phyloP scores from a whole-genome alignment of 2,113 vertebrate genomes.

The Dipodomys spectabilis region DNA sequence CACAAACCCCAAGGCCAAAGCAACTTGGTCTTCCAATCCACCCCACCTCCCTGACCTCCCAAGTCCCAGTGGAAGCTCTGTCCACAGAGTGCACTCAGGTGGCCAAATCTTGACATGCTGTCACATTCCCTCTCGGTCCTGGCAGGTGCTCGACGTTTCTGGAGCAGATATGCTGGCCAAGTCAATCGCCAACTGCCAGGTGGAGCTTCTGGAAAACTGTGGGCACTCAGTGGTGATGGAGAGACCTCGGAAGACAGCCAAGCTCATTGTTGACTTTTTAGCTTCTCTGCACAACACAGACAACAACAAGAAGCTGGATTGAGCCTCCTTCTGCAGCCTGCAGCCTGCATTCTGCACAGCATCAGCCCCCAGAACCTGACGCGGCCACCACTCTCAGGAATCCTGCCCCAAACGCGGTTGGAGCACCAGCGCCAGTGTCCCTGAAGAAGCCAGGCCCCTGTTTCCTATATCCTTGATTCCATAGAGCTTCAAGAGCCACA shows the following conservation, averaged over 20 bases:
- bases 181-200: conserved; percentile 88
- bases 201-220: conserved; percentile 94
- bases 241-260: conserved; percentile 92
- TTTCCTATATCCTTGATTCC: conserved; percentile 68
- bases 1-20: neutral
- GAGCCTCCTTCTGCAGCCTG: conserved; percentile 52
- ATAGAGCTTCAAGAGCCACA: conserved; percentile 67
- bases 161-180: conserved; percentile 89
- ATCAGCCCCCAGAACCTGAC: conserved; percentile 71
- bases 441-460: conserved; percentile 83
- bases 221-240: conserved; percentile 95
- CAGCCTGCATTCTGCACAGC: neutral
- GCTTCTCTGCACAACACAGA: conserved; percentile 86
- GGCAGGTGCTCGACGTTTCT: conserved; percentile 94
- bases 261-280: conserved; percentile 92
- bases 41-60: neutral
- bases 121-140: neutral
- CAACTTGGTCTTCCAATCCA: neutral
- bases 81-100: rapidly evolving
- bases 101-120: neutral
- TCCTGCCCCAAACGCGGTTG: conserved; percentile 74
- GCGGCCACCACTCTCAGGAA: conserved; percentile 87
- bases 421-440: conserved; percentile 84
- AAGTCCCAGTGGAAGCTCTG: neutral
- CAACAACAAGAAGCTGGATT: conserved; percentile 90